Evolutionary conservation across 2,888 invertebrate genomes (phyloP).

Genomic region (Thereva unica): DNA sequence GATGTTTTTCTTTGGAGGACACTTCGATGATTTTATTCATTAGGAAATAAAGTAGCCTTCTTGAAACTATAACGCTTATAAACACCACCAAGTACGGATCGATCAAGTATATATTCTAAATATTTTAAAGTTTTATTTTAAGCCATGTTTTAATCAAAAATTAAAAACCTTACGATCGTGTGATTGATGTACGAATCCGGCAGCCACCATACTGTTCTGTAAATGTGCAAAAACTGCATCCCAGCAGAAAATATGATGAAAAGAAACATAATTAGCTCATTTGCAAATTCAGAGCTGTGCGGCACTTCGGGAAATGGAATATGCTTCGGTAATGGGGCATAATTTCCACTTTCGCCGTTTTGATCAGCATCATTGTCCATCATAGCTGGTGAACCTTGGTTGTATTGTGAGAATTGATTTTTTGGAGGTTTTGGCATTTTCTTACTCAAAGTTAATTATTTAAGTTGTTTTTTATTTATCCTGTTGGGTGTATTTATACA

Average conservation of each 20-base stretch:
- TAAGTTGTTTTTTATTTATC: no score
- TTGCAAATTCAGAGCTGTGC: constrained; percentile 77
- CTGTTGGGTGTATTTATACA: no score
- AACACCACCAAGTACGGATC: constrained; percentile 86
- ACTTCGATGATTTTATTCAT: constrained; percentile 61
- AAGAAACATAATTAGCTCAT: constrained; percentile 83
- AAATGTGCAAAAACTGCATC: constrained; percentile 92
- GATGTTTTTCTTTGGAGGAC: constrained; percentile 58
- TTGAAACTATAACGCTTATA: constrained; percentile 76
- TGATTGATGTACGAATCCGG: constrained; percentile 88
- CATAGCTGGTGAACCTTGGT: not conserved
- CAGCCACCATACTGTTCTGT: constrained; percentile 96
- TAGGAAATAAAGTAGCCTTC: constrained; percentile 75
- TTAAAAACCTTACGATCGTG: constrained; percentile 70
- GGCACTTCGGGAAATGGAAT: constrained; percentile 80
- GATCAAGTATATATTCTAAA: constrained; percentile 93
- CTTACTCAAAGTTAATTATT: not conserved
- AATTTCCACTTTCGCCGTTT: constrained; percentile 26
- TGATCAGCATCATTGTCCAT: not conserved
- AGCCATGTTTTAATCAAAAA: not conserved
- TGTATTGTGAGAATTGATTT: not conserved
- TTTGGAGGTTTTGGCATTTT: constrained; percentile 4
- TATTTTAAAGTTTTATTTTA: constrained; percentile 45
- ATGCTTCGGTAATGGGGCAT: constrained; percentile 69
- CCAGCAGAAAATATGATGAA: constrained; percentile 78